Evolutionary conservation across 2,888 invertebrate species (phyloP), one percentile per base, ranked within the genome.

Genomic region (Eueremaeus valkanovi): DNA sequence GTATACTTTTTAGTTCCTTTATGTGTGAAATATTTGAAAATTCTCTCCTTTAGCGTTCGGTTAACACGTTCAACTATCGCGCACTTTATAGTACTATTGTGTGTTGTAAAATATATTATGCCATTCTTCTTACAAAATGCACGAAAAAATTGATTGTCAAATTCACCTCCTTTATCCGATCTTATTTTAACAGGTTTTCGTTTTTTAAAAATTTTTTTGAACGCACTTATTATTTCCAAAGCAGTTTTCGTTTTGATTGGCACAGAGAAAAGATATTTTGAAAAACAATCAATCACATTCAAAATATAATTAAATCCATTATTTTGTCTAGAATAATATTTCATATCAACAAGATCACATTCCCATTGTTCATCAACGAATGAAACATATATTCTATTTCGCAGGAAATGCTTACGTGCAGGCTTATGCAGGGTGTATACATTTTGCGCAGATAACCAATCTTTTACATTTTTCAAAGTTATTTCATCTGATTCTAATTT

Each of bases 51-150:
- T 16, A 82, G 49, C 5, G 81, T 82, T 72, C 81, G 72, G 76
- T 82, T 80, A 18, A 81, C 81, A 6, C 83, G 72, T 78, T 83
- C 83, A 5, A 81, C 79, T 3, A 82, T 76, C 0, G 79, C 76
- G 1, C 81, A 81, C 78, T 83, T 83, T 6, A 80, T 79, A 55
- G 81, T 80, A 3, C 78, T 79, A 76, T 81, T 80, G 16, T 79
- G 75, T 0, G 81, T 80, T 0, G 79, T 79, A 55, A 81, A 80
- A 78, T 79, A 81, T 27, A 78, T 29, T 0, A 79, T 73, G 2
- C 79, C 77, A 27, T 79, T 75, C 24, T 76, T 55, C 27, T 76
- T 77, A 27, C 79, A 72, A 51, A 77, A 77, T 1, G 75, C 68
- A 73, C 73, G 42, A 16, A 79, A 63, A 11, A 24, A 8, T 33